Conservation (phyloP, 2,113 vertebrate species). For the Galeopterus variegatus region DNA sequence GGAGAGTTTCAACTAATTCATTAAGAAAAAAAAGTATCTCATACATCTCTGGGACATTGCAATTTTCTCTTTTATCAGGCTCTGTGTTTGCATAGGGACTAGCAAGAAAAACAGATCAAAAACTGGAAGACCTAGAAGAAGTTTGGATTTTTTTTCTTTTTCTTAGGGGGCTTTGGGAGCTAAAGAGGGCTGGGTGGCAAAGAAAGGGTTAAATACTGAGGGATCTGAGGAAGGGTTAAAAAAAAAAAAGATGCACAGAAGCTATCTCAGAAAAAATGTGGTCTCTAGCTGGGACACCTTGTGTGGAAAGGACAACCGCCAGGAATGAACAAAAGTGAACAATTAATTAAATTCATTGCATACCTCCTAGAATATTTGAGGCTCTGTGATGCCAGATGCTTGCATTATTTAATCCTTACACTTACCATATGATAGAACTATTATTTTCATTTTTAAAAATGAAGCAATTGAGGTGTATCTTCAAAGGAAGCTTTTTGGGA, state of each 20-base stretch:
- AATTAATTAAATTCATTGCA: neutral
- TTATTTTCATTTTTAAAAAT: neutral
- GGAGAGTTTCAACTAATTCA: neutral
- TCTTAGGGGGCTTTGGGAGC: neutral
- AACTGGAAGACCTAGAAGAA: neutral
- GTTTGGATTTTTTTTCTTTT: neutral
- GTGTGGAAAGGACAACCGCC: neutral
- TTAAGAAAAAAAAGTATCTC: neutral
- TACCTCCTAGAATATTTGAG: neutral
- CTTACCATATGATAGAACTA: neutral
- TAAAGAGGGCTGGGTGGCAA: neutral
- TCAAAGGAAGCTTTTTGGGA: neutral
- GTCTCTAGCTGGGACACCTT: neutral
- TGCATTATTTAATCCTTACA: neutral
- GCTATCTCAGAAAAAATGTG: neutral
- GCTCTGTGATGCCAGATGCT: neutral
- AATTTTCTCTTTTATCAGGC: neutral
- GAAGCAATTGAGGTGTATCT: neutral
- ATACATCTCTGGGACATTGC: neutral
- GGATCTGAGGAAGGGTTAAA: neutral
- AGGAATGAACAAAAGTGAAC: neutral
- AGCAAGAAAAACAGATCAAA: neutral
- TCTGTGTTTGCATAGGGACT: neutral
- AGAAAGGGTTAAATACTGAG: neutral
- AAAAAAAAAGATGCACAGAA: neutral